Evolutionary conservation across 2,113 vertebrate genomes (phyloP), one percentile per base, ranked within the genome.

Genomic region (Chinchilla lanigera): DNA sequence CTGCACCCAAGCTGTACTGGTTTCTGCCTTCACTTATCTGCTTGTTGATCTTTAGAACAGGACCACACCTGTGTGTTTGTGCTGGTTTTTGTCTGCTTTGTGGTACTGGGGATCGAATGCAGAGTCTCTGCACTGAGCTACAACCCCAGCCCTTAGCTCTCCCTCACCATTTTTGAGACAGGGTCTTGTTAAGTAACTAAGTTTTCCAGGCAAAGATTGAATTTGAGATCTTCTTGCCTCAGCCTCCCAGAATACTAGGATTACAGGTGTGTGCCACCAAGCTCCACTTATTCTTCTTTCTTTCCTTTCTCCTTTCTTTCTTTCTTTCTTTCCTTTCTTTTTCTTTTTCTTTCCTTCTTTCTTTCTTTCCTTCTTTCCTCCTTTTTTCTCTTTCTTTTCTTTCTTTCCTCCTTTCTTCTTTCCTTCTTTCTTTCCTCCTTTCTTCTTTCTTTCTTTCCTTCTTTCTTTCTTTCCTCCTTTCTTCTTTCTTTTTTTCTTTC

Each of bases 321-420:
- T 4, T 3, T 13, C 52, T 2, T 22, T 22, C 33, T 4, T 4
- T 22, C 17, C 1, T 35, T 22, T 5, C 11, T 4, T 16, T 12
- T 26, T 22, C 16, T 2, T 19, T 4, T 30, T 20, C 33, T 8
- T 33, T 54, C 73, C 10, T 81, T 13, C 44, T 41, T 4, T 41
- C 35, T 26, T 33, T 65, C 12, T n/a, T 63, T 69, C 16, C 19
- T 35, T 44, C 12, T 26, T 50, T 63, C 24, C 52, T 61, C 71
- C 41, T 86, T 24, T 69, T 9, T 56, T 10, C 26, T 7, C 1
- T 1, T 38, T 9, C 11, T 6, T 44, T 0, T 44, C n/a, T 30
- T 9, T 71, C 7, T n/a, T 14, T 13, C 58, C 47, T 33, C n/a
- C n/a, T 16, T 35, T 11, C 22, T 41, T 8, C 13, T 50, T 33